phyloP scores from a whole-genome alignment of 2,113 vertebrate genomes.

The Asarcornis scutulata region DNA sequence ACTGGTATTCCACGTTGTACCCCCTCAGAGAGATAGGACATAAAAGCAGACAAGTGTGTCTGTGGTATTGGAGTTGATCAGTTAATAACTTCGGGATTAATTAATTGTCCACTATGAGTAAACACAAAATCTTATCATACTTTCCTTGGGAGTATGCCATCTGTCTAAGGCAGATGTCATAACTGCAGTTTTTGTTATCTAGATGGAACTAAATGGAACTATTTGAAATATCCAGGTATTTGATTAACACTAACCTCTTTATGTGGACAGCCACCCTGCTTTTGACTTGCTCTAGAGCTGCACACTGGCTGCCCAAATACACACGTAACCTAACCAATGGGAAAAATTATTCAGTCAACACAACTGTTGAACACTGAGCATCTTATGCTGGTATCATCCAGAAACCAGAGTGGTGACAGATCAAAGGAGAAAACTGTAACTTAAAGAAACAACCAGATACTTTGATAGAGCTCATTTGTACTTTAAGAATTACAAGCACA shows the following conservation, averaged over 20 bases:
- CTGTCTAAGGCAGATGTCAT: not conserved
- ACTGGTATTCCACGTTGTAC: not conserved
- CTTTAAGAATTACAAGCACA: not conserved
- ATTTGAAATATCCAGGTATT: not conserved
- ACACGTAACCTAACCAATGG: not conserved
- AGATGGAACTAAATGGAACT: not conserved
- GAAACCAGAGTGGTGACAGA: conserved; percentile 14
- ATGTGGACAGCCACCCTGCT: not conserved
- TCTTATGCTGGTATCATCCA: not conserved
- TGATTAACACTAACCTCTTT: not conserved
- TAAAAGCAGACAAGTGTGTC: not conserved
- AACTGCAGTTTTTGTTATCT: not conserved
- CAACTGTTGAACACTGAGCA: not conserved
- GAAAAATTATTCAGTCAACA: not conserved
- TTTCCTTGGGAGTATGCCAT: not conserved
- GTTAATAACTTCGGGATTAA: not conserved
- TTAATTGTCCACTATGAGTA: not conserved
- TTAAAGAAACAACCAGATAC: conserved; percentile 19
- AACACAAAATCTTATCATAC: not conserved
- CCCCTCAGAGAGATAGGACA: not conserved
- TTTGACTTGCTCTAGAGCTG: not conserved
- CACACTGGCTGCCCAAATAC: not conserved
- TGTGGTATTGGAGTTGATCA: not conserved
- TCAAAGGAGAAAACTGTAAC: conserved; percentile 16
- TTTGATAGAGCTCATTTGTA: conserved; percentile 5